Evolutionary conservation across 2,113 vertebrate species (phyloP).

Genomic region (Misgurnus mizolepis): DNA sequence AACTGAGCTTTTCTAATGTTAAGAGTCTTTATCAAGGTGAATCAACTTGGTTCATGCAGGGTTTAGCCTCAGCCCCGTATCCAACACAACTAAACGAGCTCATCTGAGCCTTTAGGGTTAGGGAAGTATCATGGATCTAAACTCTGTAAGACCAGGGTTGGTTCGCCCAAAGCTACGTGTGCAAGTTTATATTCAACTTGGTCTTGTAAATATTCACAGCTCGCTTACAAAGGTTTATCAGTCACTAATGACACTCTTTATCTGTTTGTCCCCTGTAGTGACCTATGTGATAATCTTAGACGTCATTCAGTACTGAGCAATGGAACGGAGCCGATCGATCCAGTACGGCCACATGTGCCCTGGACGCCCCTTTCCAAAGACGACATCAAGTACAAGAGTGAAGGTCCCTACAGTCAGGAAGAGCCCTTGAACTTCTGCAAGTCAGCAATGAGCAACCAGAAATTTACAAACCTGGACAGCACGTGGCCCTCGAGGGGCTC

Average conservation of each 20-base stretch:
- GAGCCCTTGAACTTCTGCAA: conserved; percentile 74
- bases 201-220: no score
- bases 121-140: no score
- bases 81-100: no score
- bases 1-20: no score
- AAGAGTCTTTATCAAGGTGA: no score
- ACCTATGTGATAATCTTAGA: conserved; percentile 70
- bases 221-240: neutral
- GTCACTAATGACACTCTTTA: neutral
- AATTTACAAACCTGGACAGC: conserved; percentile 64
- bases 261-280: conserved; percentile 9
- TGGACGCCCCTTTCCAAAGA: conserved; percentile 79
- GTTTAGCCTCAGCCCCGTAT: no score
- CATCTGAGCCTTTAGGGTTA: no score
- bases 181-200: no score
- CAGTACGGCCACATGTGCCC: conserved; percentile 72
- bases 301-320: conserved; percentile 68
- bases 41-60: no score
- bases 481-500: conserved; percentile 71
- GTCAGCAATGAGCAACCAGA: conserved; percentile 70
- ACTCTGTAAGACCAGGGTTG: no score
- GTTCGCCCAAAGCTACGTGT: no score
- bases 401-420: conserved; percentile 72
- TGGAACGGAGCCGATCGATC: conserved; percentile 69
- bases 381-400: conserved; percentile 71